Base-by-base conservation (phyloP, 2,113 vertebrate genomes). In the Azemiops feae region DNA sequence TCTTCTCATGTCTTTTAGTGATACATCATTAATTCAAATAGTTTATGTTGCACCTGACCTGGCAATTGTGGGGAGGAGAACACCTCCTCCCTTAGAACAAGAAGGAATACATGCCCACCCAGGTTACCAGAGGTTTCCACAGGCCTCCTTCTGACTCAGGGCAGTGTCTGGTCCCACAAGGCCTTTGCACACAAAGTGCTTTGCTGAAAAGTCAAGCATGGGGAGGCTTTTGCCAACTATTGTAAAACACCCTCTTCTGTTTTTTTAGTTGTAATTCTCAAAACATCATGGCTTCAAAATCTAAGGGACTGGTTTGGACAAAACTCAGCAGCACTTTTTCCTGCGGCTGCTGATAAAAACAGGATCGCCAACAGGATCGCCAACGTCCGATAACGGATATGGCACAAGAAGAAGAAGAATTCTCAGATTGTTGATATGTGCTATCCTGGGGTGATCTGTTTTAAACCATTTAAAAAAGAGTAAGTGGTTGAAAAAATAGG, bases 1-100 rank as follows among this genome's bases (percentile, higher is more conserved):
- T 97, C 95, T 9, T 97, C 97, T 98, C 97, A 97, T 97, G 97
- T 95, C 97, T 97, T 97, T 96, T 97, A 97, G 97, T 97, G 98
- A 97, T 97, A 97, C 95, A 97, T 93, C 97, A 98, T 98, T 98
- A 98, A 98, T 98, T 98, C 98, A 98, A 98, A 97, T 97, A 97
- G 96, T 97, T 97, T 97, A 97, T 97, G 97, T 97, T 98, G 95
- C 93, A 94, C 96, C 97, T 97, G 96, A 96, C 88, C 94, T 96
- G 94, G 95, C 97, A 98, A 97, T 97, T 85, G 58, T 95, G 69
- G 96, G 10, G 18, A 85, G 91, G 60, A 30, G 60, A 30, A 11
- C 3, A 60, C 10, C 1, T 50, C 47, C 47, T 50, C 47, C 47
- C 58, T 60, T 30, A 1, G 60, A 64, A 11, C 60, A 64, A 30